Base-by-base conservation (phyloP, 1,140 invertebrate species). In the Phocides pigmalion region DNA sequence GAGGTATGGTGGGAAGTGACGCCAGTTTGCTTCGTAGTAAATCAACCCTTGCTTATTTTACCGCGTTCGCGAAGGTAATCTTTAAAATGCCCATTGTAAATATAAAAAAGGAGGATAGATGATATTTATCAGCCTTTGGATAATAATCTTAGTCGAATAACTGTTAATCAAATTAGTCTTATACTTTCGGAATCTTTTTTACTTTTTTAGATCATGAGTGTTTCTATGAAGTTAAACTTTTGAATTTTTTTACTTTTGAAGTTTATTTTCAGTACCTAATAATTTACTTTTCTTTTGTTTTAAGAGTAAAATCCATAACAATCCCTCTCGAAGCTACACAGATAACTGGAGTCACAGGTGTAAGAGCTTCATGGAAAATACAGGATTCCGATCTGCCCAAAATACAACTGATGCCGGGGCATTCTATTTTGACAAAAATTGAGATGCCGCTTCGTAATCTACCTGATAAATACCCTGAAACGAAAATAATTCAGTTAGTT, bases 1-100 rank as follows among this genome's bases (percentile, higher is more conserved):
- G 86, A 89, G 28, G 84, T 89, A 16, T 84, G 84, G 82, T 87
- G 86, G 86, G 70, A 80, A 25, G 81, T 86, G 17, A 82, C 65
- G 3, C 84, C 86, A 0, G 42, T 83, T 11, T 68, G 77, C 0
- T 84, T 87, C 44, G 66, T 76, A 8, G 19, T 89, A 1, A 70
- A 84, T 15, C 84, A 84, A 0, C 73, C 72, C 0, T 19, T 72
- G 6, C 12, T 87, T 9, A 32, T 41, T 0, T 64, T 89, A 1
- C 54, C 58, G 0, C 70, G 79, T 49, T 85, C 81, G 0, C 58
- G 75, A 51, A 80, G 83, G 85, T 88, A 35, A 16, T 8, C 17
- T 5, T 28, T 28, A 28, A 28, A 28, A 3, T 28, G 5, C 9
- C n/a, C n/a, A n/a, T n/a, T n/a, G n/a, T n/a, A n/a, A n/a, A n/a